Conservation (phyloP, 2,888 invertebrate species). For the Protophormia terraenovae region DNA sequence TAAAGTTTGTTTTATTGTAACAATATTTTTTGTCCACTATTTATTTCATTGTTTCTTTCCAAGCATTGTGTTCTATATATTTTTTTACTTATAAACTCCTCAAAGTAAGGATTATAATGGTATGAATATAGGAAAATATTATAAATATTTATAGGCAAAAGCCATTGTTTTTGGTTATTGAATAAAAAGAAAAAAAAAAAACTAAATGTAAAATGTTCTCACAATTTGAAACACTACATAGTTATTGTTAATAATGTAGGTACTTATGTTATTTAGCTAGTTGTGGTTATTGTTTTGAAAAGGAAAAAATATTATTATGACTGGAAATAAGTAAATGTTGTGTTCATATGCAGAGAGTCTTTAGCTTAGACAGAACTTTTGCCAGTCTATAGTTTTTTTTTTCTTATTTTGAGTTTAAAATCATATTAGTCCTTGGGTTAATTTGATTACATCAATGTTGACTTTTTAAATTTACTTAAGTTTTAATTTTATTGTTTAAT, state of each 20-base stretch:
- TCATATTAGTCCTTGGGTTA: not conserved
- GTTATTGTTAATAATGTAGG: not conserved
- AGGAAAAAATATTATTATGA: not conserved
- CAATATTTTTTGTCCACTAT: not conserved
- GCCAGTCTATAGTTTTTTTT: not conserved
- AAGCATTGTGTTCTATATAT: constrained; percentile 36
- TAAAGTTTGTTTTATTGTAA: not conserved
- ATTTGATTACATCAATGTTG: constrained; percentile 9
- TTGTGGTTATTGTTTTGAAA: no score
- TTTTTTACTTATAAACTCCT: not conserved
- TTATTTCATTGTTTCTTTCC: constrained; percentile 37
- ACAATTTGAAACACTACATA: constrained; percentile 15
- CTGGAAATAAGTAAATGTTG: not conserved
- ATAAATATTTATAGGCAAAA: not conserved
- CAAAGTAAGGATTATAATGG: not conserved
- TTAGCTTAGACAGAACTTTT: not conserved
- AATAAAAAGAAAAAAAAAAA: not conserved
- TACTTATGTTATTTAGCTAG: not conserved
- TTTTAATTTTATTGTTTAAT: not conserved
- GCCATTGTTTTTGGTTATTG: not conserved
- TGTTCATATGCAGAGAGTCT: not conserved
- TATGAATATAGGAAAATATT: not conserved
- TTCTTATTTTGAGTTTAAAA: not conserved
- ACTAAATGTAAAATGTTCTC: constrained; percentile 37
- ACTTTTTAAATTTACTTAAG: not conserved